Conservation (phyloP, 2,888 invertebrate species). For the Pterobdella sp. region DNA sequence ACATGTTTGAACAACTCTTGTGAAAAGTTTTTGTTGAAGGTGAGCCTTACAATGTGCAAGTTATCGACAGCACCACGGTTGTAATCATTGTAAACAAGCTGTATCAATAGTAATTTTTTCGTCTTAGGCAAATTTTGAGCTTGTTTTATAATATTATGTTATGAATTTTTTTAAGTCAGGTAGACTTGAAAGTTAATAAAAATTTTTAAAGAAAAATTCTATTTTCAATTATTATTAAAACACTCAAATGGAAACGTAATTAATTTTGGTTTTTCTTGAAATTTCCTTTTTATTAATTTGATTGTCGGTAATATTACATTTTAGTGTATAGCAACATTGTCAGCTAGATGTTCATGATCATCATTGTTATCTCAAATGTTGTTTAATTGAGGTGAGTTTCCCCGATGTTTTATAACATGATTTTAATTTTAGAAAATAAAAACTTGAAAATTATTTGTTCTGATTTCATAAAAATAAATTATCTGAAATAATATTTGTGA, state of each 20-base stretch:
- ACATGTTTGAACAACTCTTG: too few relatives aligned
- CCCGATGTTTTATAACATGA: neutral
- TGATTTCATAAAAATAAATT: neutral
- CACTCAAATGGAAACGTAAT: too few relatives aligned
- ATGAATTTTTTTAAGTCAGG: too few relatives aligned
- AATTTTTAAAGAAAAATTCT: neutral
- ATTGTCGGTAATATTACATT: neutral
- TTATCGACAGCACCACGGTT: too few relatives aligned
- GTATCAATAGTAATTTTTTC: too few relatives aligned
- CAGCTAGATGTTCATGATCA: neutral
- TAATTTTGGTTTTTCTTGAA: too few relatives aligned
- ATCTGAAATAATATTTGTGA: neutral
- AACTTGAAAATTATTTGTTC: neutral
- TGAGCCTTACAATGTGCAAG: too few relatives aligned
- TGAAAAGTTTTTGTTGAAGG: too few relatives aligned
- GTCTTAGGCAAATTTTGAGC: too few relatives aligned
- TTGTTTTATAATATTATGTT: too few relatives aligned
- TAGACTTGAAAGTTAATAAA: neutral
- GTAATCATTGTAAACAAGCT: too few relatives aligned
- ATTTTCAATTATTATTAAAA: neutral
- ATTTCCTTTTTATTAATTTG: neutral
- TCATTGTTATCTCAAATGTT: neutral
- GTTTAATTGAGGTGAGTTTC: constrained; percentile 6
- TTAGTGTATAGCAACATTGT: constrained; percentile 5
- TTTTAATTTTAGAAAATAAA: constrained; percentile 10